A percentile compares a stretch with the other conserved stretches of the same genome.
These are phyloP conservation scores for Nylanderia fulva DNA, from an alignment of 1,140 invertebrate species.

Conservation along the genomic window DNA sequence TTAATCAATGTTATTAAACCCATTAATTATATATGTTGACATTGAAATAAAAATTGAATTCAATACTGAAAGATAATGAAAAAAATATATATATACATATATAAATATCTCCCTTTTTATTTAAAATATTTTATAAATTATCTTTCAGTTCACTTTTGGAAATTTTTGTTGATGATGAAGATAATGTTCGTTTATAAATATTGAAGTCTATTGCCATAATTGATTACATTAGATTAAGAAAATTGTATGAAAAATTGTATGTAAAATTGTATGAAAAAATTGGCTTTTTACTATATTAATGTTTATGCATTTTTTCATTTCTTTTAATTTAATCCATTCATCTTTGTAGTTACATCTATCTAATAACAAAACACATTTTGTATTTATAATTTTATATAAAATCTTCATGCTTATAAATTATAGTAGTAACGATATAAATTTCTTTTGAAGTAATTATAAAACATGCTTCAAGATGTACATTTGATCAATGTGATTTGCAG, in stretches of 20 bases:
- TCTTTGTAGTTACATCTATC: background rate
- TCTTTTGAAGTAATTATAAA: background rate
- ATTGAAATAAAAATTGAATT: constrained; percentile 4
- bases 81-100: background rate
- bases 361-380: background rate
- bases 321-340: background rate
- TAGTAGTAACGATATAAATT: constrained; percentile 10
- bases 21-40: background rate
- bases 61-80: background rate
- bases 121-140: background rate
- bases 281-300: background rate
- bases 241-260: constrained; percentile 1
- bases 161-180: background rate
- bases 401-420: background rate
- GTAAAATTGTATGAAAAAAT: background rate
- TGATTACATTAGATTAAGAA: background rate
- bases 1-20: background rate
- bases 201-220: background rate
- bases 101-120: constrained; percentile 18
- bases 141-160: background rate
- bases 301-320: background rate
- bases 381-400: constrained; percentile 3
- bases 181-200: background rate
- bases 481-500: constrained; percentile 42
- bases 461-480: background rate